Evolutionary conservation across 2,888 invertebrate genomes (phyloP).

Genomic region (Hesperia comma): DNA sequence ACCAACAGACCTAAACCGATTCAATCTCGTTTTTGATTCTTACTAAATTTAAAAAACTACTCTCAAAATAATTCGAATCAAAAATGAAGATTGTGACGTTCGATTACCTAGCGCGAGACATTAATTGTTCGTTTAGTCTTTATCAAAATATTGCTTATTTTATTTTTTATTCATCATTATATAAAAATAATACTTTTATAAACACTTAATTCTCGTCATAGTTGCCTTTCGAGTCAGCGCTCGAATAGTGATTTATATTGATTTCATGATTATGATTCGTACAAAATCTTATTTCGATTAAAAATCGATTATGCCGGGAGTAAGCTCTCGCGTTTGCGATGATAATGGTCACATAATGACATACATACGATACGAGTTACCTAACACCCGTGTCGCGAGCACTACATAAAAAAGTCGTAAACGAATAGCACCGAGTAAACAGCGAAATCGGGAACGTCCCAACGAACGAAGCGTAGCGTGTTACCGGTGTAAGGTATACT

Average conservation of each 20-base stretch:
- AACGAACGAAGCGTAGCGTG: constrained; percentile 58
- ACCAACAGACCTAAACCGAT: no score
- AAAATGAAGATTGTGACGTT: neutral
- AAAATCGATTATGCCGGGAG: neutral
- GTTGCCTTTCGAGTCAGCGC: no score
- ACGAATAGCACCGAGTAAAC: constrained; percentile 76
- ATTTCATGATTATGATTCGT: neutral
- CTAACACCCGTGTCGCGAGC: constrained; percentile 2
- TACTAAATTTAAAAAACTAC: neutral
- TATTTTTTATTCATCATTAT: neutral
- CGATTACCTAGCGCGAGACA: neutral
- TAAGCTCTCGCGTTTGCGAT: neutral
- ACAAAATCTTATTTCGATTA: neutral
- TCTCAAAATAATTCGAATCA: neutral
- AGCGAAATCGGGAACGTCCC: constrained; percentile 54
- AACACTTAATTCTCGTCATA: no score
- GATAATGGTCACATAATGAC: neutral
- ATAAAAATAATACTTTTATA: no score
- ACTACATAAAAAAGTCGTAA: constrained; percentile 40
- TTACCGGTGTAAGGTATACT: constrained; percentile 56
- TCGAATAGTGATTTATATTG: no score
- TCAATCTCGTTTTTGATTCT: no score
- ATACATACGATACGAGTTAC: neutral
- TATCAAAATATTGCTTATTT: neutral
- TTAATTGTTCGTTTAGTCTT: neutral